A percentile compares a stretch with the other conserved stretches of the same genome.
Evolutionary conservation across 2,797 vertebrate genomes (phyloP).

Genomic region (Chaetodon trifasciatus): DNA sequence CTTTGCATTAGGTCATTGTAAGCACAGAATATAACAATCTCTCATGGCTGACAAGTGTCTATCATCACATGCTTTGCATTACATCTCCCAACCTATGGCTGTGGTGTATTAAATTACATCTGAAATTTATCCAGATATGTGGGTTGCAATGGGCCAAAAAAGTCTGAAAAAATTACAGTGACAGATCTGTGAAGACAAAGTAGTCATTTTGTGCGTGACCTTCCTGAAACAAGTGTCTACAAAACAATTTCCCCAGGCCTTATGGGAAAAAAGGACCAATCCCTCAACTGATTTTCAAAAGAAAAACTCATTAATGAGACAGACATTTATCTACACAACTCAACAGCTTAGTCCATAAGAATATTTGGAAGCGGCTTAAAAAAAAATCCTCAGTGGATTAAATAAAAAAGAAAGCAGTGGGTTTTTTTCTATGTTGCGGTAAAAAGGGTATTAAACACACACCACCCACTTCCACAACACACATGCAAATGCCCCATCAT

Average conservation of each 20-base stretch:
- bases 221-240: conserved; percentile 20
- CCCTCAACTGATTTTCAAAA: conserved; percentile 48
- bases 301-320: conserved; percentile 63
- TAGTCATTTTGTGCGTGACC: conserved; percentile 26
- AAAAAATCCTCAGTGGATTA: conserved; percentile 76
- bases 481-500: conserved; percentile 37
- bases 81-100: not conserved
- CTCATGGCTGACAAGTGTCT: not conserved
- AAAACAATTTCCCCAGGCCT: conserved; percentile 37
- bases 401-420: conserved; percentile 65
- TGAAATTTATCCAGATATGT: not conserved
- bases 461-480: conserved; percentile 42
- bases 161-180: not conserved
- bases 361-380: conserved; percentile 68
- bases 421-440: conserved; percentile 49
- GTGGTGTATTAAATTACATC: not conserved
- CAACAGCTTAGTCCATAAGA: conserved; percentile 58
- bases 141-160: not conserved
- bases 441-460: conserved; percentile 67
- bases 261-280: conserved; percentile 23
- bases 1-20: no score
- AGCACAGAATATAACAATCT: not conserved
- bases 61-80: not conserved
- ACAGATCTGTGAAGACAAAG: not conserved
- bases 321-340: conserved; percentile 49